Evolutionary conservation across 2,113 vertebrate genomes (phyloP), one percentile per base, ranked within the genome.

Genomic region (Strix uralensis): DNA sequence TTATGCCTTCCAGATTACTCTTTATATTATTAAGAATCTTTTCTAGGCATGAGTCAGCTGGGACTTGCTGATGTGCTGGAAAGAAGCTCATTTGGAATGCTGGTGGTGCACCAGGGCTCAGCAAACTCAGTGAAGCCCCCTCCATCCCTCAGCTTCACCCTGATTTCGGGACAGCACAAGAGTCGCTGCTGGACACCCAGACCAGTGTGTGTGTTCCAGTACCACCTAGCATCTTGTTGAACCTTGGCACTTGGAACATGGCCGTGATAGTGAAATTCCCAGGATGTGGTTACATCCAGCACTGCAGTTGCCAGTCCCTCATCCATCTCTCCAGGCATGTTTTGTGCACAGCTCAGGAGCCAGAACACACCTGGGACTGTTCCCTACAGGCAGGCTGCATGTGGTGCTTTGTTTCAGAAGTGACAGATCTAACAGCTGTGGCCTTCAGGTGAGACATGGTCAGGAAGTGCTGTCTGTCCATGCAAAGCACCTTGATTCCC

Each of bases 241-340:
- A 42, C 46, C 30, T 88, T 23, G 30, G 15, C 59, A 47, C n/a
- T 29, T 55, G 30, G 52, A 49, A 5, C 1, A 1, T 34, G 66
- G 7, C 7, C 2, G 0, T 61, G 30, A 34, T 42, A 34, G 29
- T 72, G 54, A 36, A 2, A 0, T 49, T 67, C 44, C 63, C 38
- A 71, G 9, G 49, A 51, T 4, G 7, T 4, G 3, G 63, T n/a
- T 15, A 82, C 20, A 13, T 82, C 66, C 59, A 34, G 21, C 2
- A 1, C 15, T 72, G 25, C 18, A 23, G 21, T 36, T 67, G 15
- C 10, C 1, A 0, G n/a, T 51, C n/a, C 36, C 3, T 63, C 0
- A 0, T 11, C 44, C 5, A 4, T 40, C 20, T 22, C 26, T 47
- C 30, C 34, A 73, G 52, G 17, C 21, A 66, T 58, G 25, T 1